These are phyloP conservation scores for Drosophila affinis DNA, from an alignment of 2,888 invertebrate species.

Conservation along the genomic window DNA sequence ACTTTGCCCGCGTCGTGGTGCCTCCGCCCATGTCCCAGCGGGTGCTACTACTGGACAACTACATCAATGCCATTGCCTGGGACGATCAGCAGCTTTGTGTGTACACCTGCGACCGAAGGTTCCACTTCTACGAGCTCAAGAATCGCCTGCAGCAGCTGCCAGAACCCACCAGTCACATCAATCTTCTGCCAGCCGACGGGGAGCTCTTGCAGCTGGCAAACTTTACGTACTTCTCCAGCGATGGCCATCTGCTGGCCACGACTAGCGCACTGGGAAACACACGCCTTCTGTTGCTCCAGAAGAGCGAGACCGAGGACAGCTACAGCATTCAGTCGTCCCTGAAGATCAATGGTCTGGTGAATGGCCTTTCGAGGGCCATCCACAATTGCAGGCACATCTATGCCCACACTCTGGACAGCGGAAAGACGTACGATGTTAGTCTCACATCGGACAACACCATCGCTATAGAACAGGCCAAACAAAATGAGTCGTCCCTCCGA, in stretches of 20 bases:
- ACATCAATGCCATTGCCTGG: conserved; percentile 86
- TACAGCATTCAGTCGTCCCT: conserved; percentile 39
- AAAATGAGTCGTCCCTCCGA: conserved; percentile 49
- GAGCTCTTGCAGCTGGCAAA: conserved; percentile 49
- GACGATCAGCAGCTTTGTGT: conserved; percentile 57
- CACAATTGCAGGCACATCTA: conserved; percentile 37
- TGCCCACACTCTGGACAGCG: conserved; percentile 57
- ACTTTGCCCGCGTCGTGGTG: conserved; percentile 89
- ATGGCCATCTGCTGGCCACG: conserved; percentile 52
- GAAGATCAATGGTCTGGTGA: conserved; percentile 52
- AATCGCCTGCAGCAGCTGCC: conserved; percentile 2
- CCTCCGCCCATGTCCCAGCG: conserved; percentile 93
- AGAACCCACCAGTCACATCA: background rate
- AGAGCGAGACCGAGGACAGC: background rate
- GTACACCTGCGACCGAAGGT: conserved; percentile 56
- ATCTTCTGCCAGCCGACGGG: conserved; percentile 17
- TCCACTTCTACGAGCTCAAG: conserved; percentile 46
- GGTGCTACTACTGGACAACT: conserved; percentile 85
- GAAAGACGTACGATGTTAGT: conserved; percentile 46
- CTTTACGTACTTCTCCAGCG: conserved; percentile 32
- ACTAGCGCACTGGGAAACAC: conserved; percentile 38
- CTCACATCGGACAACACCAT: conserved; percentile 14
- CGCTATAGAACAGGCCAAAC: conserved; percentile 52
- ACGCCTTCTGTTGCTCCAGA: conserved; percentile 30
- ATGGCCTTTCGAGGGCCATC: conserved; percentile 38